phyloP scores from a whole-genome alignment of 2,113 vertebrate genomes.

The Telmatochromis sp. region DNA sequence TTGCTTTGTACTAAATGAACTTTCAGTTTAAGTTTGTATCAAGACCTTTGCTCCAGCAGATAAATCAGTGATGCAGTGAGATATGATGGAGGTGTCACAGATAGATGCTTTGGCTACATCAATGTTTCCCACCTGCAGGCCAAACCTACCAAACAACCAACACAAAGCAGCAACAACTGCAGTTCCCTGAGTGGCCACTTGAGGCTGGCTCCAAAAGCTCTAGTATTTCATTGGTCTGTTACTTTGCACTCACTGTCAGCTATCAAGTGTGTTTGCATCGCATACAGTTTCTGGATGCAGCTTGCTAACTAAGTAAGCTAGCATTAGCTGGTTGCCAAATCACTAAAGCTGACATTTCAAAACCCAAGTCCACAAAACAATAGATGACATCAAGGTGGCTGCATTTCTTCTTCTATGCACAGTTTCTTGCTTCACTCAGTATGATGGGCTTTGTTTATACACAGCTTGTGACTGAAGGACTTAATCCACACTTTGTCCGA shows the following conservation, averaged over 20 bases:
- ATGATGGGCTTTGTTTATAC: neutral
- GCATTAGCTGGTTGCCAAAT: neutral
- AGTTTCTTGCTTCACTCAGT: neutral
- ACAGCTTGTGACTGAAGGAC: neutral
- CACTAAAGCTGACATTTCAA: neutral
- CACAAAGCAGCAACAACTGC: neutral
- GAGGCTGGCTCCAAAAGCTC: neutral
- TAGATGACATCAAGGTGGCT: neutral
- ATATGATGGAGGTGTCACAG: neutral
- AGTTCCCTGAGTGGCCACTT: neutral
- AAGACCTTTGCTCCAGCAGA: neutral
- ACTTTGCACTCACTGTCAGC: neutral
- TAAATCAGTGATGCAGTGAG: neutral
- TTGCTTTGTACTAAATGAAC: neutral
- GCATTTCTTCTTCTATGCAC: neutral
- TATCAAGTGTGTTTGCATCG: neutral
- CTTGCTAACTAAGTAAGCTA: neutral
- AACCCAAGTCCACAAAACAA: neutral
- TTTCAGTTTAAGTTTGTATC: neutral
- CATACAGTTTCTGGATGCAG: neutral
- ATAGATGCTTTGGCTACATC: neutral
- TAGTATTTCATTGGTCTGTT: neutral
- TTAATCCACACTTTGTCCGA: neutral
- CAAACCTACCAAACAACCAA: neutral
- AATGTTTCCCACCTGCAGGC: neutral